A percentile compares a stretch with the other conserved stretches of the same genome.
These are phyloP conservation scores for Antitype chi DNA, from an alignment of 2,888 invertebrate species.

Conservation along the genomic window DNA sequence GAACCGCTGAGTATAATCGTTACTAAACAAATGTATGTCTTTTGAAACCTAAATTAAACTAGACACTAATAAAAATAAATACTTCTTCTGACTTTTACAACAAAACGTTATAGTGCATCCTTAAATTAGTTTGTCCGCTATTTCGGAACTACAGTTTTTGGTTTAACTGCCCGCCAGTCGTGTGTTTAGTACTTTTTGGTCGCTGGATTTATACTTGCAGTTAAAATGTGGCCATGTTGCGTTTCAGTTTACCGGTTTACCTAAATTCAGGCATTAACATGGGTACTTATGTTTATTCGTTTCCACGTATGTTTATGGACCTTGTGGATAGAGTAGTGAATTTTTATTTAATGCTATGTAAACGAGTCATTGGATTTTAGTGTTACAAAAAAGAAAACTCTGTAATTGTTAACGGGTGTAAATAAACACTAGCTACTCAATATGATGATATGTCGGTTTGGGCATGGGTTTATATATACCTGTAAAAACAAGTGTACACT, in stretches of 20 bases:
- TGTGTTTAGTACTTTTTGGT: constrained; percentile 50
- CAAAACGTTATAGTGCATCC: constrained; percentile 8
- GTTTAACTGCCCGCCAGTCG: constrained; percentile 32
- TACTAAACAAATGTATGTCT: background rate
- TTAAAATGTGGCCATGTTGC: constrained; percentile 25
- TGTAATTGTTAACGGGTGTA: background rate
- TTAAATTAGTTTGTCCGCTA: constrained; percentile 50
- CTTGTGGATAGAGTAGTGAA: background rate
- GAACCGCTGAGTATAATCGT: too few species aligned
- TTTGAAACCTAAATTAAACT: background rate
- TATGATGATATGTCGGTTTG: background rate
- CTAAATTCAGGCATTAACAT: constrained; percentile 38
- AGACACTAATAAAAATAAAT: too few species aligned
- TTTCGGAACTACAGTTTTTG: constrained; percentile 44
- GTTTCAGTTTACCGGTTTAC: constrained; percentile 40
- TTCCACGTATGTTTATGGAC: background rate
- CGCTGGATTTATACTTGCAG: constrained; percentile 41
- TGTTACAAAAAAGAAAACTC: background rate
- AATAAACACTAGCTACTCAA: background rate
- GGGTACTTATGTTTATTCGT: constrained; percentile 19
- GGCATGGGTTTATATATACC: background rate
- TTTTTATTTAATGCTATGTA: background rate
- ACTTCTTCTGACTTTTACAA: constrained; percentile 19
- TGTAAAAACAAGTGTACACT: background rate
- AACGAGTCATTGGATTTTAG: background rate